A percentile compares a stretch with the other conserved stretches of the same genome.
These are phyloP conservation scores for Eurystomus glaucurus DNA, from an alignment of 2,797 vertebrate species.

Conservation along the genomic window DNA sequence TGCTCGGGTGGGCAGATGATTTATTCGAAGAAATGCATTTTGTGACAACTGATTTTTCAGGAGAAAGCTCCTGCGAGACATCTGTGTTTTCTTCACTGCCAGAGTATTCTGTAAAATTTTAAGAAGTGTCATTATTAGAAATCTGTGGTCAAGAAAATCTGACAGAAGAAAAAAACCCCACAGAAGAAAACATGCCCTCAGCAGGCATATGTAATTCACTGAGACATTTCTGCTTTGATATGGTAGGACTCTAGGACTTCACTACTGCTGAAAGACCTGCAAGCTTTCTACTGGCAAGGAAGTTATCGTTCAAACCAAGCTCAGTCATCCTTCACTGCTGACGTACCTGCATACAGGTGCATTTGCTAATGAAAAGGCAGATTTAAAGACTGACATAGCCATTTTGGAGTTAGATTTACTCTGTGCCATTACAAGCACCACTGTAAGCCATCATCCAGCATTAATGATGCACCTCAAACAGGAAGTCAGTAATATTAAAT, in stretches of 20 bases:
- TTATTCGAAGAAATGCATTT: slow-evolving; percentile 89
- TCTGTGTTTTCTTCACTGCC: slow-evolving; percentile 92
- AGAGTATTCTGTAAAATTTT: slow-evolving; percentile 84
- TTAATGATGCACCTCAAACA: not conserved
- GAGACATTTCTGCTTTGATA: not conserved
- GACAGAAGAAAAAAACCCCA: not conserved
- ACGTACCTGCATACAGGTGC: accelerated
- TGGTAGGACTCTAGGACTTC: not conserved
- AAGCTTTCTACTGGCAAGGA: not conserved
- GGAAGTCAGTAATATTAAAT: not conserved
- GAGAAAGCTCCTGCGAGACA: slow-evolving; percentile 84
- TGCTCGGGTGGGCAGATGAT: slow-evolving; percentile 86
- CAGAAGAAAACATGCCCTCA: not conserved
- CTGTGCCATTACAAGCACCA: not conserved
- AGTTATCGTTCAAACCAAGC: not conserved
- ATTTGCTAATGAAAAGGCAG: not conserved
- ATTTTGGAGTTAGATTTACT: not conserved
- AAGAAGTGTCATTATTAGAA: not conserved
- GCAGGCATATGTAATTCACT: accelerated
- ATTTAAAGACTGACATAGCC: not conserved
- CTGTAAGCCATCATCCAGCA: not conserved
- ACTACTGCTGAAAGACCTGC: not conserved
- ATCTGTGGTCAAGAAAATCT: not conserved
- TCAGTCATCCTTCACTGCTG: not conserved
- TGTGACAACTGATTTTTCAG: slow-evolving; percentile 79